A percentile compares a stretch with the other conserved stretches of the same genome.
Conservation (phyloP, 2,888 invertebrate genomes). For the Eupelmus urozonus region DNA sequence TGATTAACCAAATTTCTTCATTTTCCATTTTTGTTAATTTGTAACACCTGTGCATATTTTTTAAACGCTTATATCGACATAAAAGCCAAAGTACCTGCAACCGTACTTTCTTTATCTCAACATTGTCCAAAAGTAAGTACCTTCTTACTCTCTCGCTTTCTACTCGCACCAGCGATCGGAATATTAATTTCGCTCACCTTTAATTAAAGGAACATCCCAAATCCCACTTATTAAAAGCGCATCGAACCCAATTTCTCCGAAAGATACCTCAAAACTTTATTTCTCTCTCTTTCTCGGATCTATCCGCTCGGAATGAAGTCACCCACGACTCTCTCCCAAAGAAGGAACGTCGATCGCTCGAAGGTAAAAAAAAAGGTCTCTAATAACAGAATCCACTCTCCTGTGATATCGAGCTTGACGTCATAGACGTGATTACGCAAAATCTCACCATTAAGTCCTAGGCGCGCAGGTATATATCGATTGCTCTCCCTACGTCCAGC, state of each 20-base stretch:
- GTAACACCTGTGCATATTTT: too few species aligned
- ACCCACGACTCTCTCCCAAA: constrained; percentile 22
- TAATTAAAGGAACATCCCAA: background rate
- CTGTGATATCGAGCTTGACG: constrained; percentile 1
- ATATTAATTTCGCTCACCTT: too few species aligned
- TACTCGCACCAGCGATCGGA: background rate
- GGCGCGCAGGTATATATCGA: constrained; percentile 1
- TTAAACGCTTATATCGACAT: too few species aligned
- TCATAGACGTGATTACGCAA: constrained; percentile 30
- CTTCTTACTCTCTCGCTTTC: too few species aligned
- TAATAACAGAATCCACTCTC: background rate
- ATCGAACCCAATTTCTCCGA: background rate
- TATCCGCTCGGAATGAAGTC: background rate
- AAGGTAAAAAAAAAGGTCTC: background rate
- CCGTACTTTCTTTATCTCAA: too few species aligned
- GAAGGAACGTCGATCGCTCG: background rate
- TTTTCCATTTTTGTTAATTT: too few species aligned
- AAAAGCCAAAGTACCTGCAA: too few species aligned
- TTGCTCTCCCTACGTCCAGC: background rate
- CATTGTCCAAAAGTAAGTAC: too few species aligned
- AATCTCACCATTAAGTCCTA: constrained; percentile 17
- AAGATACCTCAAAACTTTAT: background rate
- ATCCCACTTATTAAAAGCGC: background rate
- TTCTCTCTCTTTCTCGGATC: background rate
- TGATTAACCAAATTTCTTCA: too few species aligned